Evolutionary conservation across 2,888 invertebrate genomes (phyloP).

Genomic region (Lamellibrachia satsuma): DNA sequence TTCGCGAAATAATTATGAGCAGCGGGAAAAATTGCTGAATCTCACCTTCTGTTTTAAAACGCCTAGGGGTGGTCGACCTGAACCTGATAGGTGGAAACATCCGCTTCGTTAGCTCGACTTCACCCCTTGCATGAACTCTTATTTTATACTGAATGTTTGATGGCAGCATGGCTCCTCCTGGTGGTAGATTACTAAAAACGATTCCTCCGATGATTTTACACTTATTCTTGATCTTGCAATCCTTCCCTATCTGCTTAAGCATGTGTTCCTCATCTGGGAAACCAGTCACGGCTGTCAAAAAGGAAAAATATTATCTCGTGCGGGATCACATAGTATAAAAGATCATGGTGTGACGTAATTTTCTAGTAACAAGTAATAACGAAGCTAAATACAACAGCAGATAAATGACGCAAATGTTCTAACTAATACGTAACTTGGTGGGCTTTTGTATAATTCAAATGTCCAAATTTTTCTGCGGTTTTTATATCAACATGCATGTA

Average conservation of each 20-base stretch:
- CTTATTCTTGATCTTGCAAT: neutral
- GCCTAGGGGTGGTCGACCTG: neutral
- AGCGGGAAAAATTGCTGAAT: neutral
- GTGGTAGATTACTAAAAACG: neutral
- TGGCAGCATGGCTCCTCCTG: neutral
- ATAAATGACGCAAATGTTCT: too few species aligned
- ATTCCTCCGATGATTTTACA: neutral
- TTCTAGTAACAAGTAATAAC: neutral
- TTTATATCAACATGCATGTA: too few species aligned
- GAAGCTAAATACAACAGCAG: neutral
- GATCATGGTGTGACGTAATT: neutral
- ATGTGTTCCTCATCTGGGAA: neutral
- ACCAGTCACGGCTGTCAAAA: neutral
- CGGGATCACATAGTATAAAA: neutral
- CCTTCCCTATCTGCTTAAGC: neutral
- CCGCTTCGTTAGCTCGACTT: neutral
- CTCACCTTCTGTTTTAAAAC: neutral
- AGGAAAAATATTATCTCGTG: neutral
- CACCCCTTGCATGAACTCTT: neutral
- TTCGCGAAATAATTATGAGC: too few species aligned
- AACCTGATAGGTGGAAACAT: neutral
- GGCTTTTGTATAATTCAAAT: too few species aligned
- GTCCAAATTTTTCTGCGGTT: too few species aligned
- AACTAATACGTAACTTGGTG: too few species aligned
- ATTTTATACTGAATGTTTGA: neutral